phyloP scores from a whole-genome alignment of 2,113 vertebrate genomes.

The human region DNA sequence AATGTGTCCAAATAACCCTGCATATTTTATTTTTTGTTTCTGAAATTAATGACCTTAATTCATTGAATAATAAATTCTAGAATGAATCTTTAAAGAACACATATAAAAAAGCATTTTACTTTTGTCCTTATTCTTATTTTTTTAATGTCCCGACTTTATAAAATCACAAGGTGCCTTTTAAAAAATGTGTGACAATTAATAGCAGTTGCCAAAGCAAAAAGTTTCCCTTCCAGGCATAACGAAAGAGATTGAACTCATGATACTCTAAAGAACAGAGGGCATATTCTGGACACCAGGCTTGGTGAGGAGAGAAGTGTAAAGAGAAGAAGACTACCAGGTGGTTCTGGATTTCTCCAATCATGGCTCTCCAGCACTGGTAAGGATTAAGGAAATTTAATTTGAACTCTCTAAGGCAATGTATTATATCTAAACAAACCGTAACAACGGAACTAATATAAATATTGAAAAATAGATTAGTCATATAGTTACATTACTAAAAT shows the following conservation, averaged over 20 bases:
- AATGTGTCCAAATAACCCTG: not conserved
- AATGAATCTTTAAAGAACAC: not conserved
- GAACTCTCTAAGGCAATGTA: not conserved
- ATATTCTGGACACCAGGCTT: not conserved
- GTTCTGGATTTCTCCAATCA: not conserved
- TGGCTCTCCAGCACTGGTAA: not conserved
- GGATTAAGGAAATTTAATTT: not conserved
- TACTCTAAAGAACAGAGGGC: not conserved
- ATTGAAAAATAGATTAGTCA: not conserved
- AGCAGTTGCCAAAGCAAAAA: not conserved
- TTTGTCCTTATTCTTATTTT: conserved; percentile 18
- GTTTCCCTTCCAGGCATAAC: not conserved
- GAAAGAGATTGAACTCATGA: not conserved
- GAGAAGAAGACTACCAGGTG: not conserved
- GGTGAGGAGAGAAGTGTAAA: not conserved
- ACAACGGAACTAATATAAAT: not conserved
- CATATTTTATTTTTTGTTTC: conserved; percentile 1
- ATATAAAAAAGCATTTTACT: not conserved
- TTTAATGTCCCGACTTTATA: not conserved
- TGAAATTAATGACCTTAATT: not conserved
- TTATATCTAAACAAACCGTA: not conserved
- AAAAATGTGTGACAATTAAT: not conserved
- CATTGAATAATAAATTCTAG: conserved; percentile 30
- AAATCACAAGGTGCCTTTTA: not conserved
- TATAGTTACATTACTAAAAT: not conserved